Base-by-base conservation (phyloP, 1,140 invertebrate species). In the Apis dorsata region DNA sequence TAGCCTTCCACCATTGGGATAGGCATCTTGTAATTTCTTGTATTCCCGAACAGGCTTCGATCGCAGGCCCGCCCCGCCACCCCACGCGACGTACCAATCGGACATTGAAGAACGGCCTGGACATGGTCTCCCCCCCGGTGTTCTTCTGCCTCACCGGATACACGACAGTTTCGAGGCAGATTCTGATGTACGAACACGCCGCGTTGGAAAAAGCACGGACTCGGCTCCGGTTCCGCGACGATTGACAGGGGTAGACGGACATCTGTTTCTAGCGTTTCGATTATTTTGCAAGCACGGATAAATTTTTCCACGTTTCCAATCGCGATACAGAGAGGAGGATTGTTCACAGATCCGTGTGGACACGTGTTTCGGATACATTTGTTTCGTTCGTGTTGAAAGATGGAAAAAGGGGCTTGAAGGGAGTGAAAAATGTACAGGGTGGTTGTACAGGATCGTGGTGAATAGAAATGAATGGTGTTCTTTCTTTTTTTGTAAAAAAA, bases 11-110 rank as follows among this genome's bases (percentile, higher is more conserved):
- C 82, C 79, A 79, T 71, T 85, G 79, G 79, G 82, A 81, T 90
- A 91, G 90, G 89, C 87, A 92, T 92, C 91, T 91, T 92, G 90
- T 92, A 91, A 90, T 89, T 92, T 91, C 89, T 91, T 92, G 83
- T 85, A 89, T 85, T 81, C 78, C 72, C 79, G 49, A 85, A 85
- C 82, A 85, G 78, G 57, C 72, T 74, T 62, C 76, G 74, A 84
- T 85, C 79, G 84, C 72, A 76, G 3, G 78, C 81, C 44, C 84
- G 72, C 73, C 28, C 53, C 81, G 75, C 73, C 81, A 71, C 75
- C 63, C 53, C 57, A 74, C 44, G 70, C 79, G 49, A 84, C 83
- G 86, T 87, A 88, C 86, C 90, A 85, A 87, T 83, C 85, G 86
- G 86, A 90, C 87, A 84, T 88, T 88, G 86, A 87, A 74, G 84